Conservation (phyloP, 2,113 vertebrate species). For the Oncorhynchus masou region DNA sequence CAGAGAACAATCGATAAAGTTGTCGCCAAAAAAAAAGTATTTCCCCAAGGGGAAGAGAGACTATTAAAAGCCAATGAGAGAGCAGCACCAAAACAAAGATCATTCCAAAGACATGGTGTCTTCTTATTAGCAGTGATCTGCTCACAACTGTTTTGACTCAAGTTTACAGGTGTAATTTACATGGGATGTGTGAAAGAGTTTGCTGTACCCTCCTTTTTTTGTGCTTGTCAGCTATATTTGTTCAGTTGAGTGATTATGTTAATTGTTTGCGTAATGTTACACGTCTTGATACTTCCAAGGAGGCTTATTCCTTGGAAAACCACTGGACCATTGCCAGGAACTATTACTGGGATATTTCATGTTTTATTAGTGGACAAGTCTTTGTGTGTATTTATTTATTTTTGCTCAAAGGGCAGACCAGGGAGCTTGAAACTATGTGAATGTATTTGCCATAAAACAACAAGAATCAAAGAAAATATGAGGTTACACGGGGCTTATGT, state of each 20-base stretch:
- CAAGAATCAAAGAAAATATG: conserved; percentile 18
- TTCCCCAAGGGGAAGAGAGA: conserved; percentile 7
- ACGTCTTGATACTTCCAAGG: conserved; percentile 19
- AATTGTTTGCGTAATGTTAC: conserved; percentile 11
- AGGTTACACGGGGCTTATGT: conserved; percentile 6
- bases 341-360: not conserved
- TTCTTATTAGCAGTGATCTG: conserved; percentile 59
- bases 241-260: conserved; percentile 47
- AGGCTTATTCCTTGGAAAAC: conserved; percentile 15
- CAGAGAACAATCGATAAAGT: conserved; percentile 22
- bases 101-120: conserved; percentile 67
- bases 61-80: conserved; percentile 43
- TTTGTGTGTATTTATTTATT: conserved; percentile 51
- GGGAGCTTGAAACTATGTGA: conserved; percentile 33
- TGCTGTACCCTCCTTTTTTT: conserved; percentile 47
- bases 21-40: conserved; percentile 53
- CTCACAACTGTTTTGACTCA: conserved; percentile 60
- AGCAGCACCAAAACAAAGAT: conserved; percentile 67
- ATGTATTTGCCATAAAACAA: conserved; percentile 60
- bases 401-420: conserved; percentile 34
- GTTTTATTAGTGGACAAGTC: conserved; percentile 9
- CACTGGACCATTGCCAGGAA: conserved; percentile 23
- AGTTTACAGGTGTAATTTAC: conserved; percentile 49
- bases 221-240: conserved; percentile 52
- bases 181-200: not conserved